These are phyloP conservation scores for Eueides isabella DNA, from an alignment of 1,140 invertebrate species.

Conservation along the genomic window DNA sequence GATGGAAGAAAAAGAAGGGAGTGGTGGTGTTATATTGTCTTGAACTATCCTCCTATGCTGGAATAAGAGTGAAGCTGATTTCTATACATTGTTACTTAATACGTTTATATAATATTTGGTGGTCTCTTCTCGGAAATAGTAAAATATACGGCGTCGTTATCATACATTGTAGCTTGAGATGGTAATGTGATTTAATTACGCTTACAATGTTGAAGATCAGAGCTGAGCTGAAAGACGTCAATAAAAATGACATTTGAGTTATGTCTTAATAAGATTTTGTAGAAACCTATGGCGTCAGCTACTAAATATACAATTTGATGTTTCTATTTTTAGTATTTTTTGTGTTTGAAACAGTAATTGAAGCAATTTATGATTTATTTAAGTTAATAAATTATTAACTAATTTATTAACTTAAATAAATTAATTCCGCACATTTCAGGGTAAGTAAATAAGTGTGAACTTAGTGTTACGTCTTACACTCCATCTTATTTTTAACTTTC, in stretches of 20 bases:
- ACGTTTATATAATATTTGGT: background rate
- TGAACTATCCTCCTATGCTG: no score
- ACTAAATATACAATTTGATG: background rate
- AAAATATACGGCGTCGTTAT: constrained; percentile 16
- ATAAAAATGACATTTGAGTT: background rate
- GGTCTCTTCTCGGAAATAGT: constrained; percentile 7
- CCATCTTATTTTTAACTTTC: no score
- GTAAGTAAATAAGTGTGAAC: no score
- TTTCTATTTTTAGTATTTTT: background rate
- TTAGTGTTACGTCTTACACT: no score
- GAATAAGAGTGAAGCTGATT: no score
- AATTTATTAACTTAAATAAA: no score
- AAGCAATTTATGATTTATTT: no score
- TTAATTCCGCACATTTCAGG: no score
- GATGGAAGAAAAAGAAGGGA: background rate
- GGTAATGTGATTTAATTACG: constrained; percentile 4
- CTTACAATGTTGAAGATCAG: background rate
- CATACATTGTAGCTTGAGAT: background rate
- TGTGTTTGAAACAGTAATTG: no score
- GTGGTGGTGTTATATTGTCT: background rate
- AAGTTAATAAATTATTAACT: no score
- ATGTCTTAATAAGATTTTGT: background rate
- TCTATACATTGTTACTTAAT: constrained; percentile 14
- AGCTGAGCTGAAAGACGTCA: background rate
- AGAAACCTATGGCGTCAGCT: background rate